Evolutionary conservation across 2,888 invertebrate genomes (phyloP).

Genomic region (Lomographa bimaculata): DNA sequence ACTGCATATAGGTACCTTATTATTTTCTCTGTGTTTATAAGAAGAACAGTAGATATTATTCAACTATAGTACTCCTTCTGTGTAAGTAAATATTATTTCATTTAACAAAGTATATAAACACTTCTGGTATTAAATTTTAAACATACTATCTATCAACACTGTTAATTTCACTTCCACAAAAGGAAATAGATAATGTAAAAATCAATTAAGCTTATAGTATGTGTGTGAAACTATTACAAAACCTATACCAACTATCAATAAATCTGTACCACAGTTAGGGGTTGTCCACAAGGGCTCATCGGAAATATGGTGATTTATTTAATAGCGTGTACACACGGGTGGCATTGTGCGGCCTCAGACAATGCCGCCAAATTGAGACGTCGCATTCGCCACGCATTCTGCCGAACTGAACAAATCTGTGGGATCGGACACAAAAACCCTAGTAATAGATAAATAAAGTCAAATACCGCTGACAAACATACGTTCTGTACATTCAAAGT

Average conservation of each 20-base stretch:
- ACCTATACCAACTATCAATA: conserved; percentile 1
- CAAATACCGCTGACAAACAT: conserved; percentile 50
- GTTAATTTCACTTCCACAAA: too few relatives aligned
- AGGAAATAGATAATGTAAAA: too few relatives aligned
- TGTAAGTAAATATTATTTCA: too few relatives aligned
- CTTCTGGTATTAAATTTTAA: too few relatives aligned
- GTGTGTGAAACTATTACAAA: conserved; percentile 3
- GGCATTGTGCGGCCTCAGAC: conserved; percentile 45
- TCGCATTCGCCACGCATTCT: conserved; percentile 68
- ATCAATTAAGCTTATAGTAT: too few relatives aligned
- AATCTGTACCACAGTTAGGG: conserved; percentile 17
- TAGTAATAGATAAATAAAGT: conserved; percentile 67
- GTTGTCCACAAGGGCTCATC: conserved; percentile 21
- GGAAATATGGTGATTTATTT: conserved; percentile 37
- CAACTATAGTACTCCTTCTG: too few relatives aligned
- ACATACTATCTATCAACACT: too few relatives aligned
- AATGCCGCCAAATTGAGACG: conserved; percentile 75
- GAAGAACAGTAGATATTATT: too few relatives aligned
- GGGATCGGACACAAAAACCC: conserved; percentile 57
- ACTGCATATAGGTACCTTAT: too few relatives aligned
- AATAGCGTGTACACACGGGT: conserved; percentile 40
- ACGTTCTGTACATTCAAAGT: background rate
- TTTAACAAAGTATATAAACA: too few relatives aligned
- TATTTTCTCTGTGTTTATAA: too few relatives aligned
- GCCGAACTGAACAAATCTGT: conserved; percentile 46